Evolutionary conservation across 2,113 vertebrate genomes (phyloP).

Genomic region (Pipa parva): DNA sequence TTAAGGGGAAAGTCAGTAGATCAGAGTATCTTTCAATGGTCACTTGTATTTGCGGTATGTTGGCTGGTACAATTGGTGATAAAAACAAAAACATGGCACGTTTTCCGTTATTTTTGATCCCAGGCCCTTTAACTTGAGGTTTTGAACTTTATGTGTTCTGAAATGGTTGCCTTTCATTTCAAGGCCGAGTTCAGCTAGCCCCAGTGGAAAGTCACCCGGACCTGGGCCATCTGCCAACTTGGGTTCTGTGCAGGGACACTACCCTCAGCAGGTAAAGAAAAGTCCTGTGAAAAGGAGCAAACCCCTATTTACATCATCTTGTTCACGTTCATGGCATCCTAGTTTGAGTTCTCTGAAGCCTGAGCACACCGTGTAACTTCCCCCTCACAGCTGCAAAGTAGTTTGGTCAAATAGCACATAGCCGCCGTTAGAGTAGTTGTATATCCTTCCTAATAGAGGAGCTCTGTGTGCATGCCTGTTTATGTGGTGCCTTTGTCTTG

Average conservation of each 20-base stretch:
- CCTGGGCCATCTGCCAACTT: conserved; percentile 77
- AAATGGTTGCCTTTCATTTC: conserved; percentile 67
- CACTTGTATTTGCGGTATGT: too few relatives aligned
- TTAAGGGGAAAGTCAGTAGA: too few relatives aligned
- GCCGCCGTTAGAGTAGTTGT: background rate
- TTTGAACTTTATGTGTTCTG: conserved; percentile 62
- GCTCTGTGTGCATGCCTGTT: background rate
- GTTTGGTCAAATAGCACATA: background rate
- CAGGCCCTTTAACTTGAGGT: conserved; percentile 33
- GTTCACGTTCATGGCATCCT: background rate
- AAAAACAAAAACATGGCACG: conserved; percentile 40
- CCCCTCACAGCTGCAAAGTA: background rate
- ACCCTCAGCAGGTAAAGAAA: conserved; percentile 82
- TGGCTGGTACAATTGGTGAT: too few relatives aligned
- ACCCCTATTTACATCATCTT: background rate
- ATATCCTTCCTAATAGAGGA: background rate
- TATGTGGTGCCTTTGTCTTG: background rate
- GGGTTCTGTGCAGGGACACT: conserved; percentile 86
- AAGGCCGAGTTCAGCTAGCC: conserved; percentile 95
- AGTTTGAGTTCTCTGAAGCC: background rate
- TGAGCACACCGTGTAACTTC: background rate
- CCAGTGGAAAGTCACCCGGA: conserved; percentile 88
- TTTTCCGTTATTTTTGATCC: conserved; percentile 49
- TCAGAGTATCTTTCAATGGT: too few relatives aligned
- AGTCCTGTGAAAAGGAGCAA: conserved; percentile 9